phyloP scores from a whole-genome alignment of 2,113 vertebrate species.

The Phoenicopterus ruber region DNA sequence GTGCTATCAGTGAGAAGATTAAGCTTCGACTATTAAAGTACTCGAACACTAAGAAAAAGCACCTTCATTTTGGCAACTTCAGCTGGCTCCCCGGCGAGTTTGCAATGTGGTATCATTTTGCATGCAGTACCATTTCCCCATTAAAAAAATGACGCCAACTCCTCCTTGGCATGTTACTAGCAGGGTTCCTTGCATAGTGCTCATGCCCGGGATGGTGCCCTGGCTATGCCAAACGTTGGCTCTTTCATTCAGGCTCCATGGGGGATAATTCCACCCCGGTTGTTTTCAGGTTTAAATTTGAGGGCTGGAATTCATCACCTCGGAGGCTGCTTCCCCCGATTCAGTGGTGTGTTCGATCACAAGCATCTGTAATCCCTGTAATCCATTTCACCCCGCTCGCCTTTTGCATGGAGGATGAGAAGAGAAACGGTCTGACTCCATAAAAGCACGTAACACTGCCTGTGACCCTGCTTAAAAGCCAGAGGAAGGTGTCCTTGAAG shows the following conservation, averaged over 20 bases:
- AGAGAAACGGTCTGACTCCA: not conserved
- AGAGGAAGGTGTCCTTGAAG: slow-evolving; percentile 42
- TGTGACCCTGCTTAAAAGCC: slow-evolving; percentile 5
- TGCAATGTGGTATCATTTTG: not conserved
- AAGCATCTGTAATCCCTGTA: slow-evolving; percentile 16
- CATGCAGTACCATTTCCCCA: not conserved
- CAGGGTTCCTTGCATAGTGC: not conserved
- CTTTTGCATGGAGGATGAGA: not conserved
- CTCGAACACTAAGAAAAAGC: not conserved
- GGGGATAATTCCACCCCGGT: not conserved
- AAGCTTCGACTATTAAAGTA: not conserved
- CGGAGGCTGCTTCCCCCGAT: not conserved
- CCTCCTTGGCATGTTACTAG: not conserved
- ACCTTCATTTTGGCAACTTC: not conserved
- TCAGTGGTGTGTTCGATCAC: not conserved
- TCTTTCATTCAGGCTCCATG: not conserved
- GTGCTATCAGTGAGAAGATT: not conserved
- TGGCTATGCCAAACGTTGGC: fast-evolving
- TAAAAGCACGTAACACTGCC: not conserved
- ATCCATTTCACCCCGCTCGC: not conserved
- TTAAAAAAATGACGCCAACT: not conserved
- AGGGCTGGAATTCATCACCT: slow-evolving; percentile 38
- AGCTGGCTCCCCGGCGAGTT: not conserved
- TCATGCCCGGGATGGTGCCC: not conserved
- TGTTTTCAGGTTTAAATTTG: not conserved